phyloP scores from a whole-genome alignment of 2,888 invertebrate species.

The Cosmia pyralina region DNA sequence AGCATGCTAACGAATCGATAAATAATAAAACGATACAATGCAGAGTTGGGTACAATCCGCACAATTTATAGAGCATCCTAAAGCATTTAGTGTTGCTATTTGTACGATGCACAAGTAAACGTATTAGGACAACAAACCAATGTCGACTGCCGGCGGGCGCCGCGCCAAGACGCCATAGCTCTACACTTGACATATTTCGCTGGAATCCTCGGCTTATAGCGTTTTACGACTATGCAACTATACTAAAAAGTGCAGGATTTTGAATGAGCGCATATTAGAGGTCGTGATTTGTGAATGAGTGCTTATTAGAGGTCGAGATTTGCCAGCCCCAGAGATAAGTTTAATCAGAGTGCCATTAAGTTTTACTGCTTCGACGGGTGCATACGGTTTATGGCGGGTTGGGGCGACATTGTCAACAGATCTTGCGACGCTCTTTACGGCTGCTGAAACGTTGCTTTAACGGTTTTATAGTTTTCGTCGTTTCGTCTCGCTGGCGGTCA shows the following conservation, averaged over 20 bases:
- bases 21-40: conserved; percentile 46
- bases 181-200: conserved; percentile 69
- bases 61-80: conserved; percentile 59
- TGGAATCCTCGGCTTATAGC: conserved; percentile 68
- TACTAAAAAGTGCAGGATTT: conserved; percentile 69
- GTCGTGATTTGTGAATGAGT: conserved; percentile 79
- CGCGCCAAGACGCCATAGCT: conserved; percentile 77
- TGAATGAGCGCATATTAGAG: conserved; percentile 80
- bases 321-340: conserved; percentile 84
- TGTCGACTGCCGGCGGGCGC: conserved; percentile 68
- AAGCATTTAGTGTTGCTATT: conserved; percentile 69
- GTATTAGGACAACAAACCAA: conserved; percentile 75
- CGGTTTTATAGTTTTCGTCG: conserved; percentile 90
- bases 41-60: conserved; percentile 35
- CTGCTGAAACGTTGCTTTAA: conserved; percentile 90
- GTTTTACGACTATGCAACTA: conserved; percentile 70
- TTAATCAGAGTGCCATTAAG: conserved; percentile 89
- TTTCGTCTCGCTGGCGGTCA: conserved; percentile 88
- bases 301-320: conserved; percentile 86
- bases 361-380: conserved; percentile 87
- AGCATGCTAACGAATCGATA: conserved; percentile 54
- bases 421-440: conserved; percentile 89
- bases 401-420: conserved; percentile 90
- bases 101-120: conserved; percentile 69
- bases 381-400: conserved; percentile 89